These are phyloP conservation scores for Muschampia plurimacula DNA, from an alignment of 2,888 invertebrate species.

Conservation along the genomic window DNA sequence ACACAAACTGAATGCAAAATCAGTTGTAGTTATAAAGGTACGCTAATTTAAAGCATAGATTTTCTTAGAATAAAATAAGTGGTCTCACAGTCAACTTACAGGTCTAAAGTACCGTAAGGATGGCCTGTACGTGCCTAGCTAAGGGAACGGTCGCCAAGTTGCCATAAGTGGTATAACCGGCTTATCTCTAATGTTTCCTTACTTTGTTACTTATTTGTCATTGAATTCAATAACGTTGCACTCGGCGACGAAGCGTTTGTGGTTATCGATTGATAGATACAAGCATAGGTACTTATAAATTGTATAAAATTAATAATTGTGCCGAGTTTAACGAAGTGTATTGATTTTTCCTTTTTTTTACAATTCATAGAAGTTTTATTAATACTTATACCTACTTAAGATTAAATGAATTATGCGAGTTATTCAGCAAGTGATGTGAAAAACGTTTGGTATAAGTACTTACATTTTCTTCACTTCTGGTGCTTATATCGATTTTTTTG, in stretches of 20 bases:
- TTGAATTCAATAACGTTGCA: conserved; percentile 53
- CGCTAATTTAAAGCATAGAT: conserved; percentile 5
- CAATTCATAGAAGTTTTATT: too few species aligned
- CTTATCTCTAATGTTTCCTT: conserved; percentile 57
- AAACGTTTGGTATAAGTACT: too few species aligned
- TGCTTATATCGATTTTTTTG: too few species aligned
- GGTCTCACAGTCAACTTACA: conserved; percentile 49
- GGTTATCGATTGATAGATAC: conserved; percentile 7
- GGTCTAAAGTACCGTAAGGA: conserved; percentile 68
- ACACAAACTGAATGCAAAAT: too few species aligned
- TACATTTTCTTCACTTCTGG: too few species aligned
- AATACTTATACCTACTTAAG: too few species aligned
- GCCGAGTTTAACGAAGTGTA: too few species aligned
- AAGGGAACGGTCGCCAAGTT: conserved; percentile 42
- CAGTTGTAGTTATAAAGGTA: not conserved
- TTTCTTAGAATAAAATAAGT: conserved; percentile 46
- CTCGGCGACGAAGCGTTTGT: not conserved
- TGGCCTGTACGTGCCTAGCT: conserved; percentile 59
- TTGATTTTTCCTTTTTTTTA: too few species aligned
- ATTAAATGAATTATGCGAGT: too few species aligned
- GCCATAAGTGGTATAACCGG: conserved; percentile 53
- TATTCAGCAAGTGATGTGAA: too few species aligned
- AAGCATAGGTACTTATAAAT: not conserved
- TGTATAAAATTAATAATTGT: too few species aligned
- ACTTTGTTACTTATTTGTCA: conserved; percentile 57